phyloP scores from a whole-genome alignment of 2,113 vertebrate genomes.

The Vidua chalybeata region DNA sequence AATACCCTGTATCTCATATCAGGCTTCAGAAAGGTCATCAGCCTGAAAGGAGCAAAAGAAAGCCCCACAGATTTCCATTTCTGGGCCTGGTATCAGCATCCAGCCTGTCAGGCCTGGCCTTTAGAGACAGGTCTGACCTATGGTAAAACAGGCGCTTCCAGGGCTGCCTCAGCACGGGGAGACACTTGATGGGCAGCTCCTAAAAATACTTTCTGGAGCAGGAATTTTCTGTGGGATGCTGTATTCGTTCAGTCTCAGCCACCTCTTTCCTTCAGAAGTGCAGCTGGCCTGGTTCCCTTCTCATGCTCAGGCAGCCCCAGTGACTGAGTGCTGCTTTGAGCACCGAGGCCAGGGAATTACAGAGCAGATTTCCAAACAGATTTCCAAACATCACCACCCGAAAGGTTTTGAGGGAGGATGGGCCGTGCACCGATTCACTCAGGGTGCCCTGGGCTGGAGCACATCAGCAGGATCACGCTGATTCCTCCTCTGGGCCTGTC shows the following conservation, averaged over 20 bases:
- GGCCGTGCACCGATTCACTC: background rate
- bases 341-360: background rate
- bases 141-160: background rate
- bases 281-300: background rate
- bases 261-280: background rate
- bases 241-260: background rate
- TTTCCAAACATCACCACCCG: rapidly evolving
- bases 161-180: background rate
- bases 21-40: slow-evolving; percentile 70
- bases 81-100: slow-evolving; percentile 25
- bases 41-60: slow-evolving; percentile 13
- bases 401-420: background rate
- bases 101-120: slow-evolving; percentile 65
- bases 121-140: slow-evolving; percentile 68
- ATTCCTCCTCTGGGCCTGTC: background rate
- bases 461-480: background rate
- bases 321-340: background rate
- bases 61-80: slow-evolving; percentile 2
- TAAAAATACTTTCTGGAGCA: slow-evolving; percentile 6
- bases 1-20: background rate
- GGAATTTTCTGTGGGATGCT: background rate
- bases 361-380: background rate
- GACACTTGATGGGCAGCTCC: background rate
- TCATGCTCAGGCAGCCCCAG: background rate
- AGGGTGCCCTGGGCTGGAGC: background rate